Conservation (phyloP, 2,113 vertebrate species). For the Esox niger region DNA sequence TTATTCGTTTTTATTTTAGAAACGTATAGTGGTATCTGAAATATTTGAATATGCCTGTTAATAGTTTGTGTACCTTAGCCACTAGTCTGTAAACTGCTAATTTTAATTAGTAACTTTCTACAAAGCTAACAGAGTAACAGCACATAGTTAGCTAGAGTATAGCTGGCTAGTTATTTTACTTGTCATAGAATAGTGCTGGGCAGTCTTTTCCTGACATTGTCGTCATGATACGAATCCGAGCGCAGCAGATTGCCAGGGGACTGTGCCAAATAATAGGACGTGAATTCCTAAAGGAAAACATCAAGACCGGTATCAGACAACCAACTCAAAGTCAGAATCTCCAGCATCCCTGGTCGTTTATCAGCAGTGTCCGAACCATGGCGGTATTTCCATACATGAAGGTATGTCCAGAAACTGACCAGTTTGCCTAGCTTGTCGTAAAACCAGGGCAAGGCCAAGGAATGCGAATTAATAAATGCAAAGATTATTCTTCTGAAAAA, state of each 20-base stretch:
- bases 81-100: too few relatives aligned
- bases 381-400: conserved; percentile 59
- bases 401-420: conserved; percentile 46
- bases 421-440: too few relatives aligned
- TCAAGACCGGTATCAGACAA: conserved; percentile 1
- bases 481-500: too few relatives aligned
- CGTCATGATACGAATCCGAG: conserved; percentile 17
- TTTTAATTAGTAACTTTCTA: too few relatives aligned
- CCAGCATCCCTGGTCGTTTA: background rate
- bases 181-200: background rate
- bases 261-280: conserved; percentile 22
- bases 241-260: conserved; percentile 28
- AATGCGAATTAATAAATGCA: too few relatives aligned
- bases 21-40: background rate
- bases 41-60: too few relatives aligned
- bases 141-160: too few relatives aligned
- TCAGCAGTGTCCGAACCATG: conserved; percentile 29
- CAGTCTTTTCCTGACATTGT: background rate
- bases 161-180: background rate
- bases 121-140: too few relatives aligned
- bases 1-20: background rate
- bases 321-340: background rate
- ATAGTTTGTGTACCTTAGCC: too few relatives aligned
- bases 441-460: too few relatives aligned
- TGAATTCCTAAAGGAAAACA: conserved; percentile 17